Evolutionary conservation across 1,140 invertebrate genomes (phyloP), one percentile per base, ranked within the genome.

Genomic region (Temnothorax nylanderi): DNA sequence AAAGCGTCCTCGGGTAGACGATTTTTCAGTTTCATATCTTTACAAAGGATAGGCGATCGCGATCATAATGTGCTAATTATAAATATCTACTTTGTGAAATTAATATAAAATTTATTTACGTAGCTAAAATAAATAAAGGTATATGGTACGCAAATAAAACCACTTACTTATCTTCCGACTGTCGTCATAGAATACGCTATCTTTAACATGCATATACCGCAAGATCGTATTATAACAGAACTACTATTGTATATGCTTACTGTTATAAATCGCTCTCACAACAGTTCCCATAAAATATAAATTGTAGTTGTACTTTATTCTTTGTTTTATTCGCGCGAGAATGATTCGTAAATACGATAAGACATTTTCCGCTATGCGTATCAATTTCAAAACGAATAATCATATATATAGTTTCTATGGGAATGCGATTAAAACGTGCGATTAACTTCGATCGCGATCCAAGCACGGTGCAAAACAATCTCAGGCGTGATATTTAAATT

Each of bases 401-500:
- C 7, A n/a, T n/a, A 26, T 26, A n/a, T n/a, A 26, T 26, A 13
- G 13, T 11, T 74, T 71, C 13, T 62, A 18, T 32, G 21, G 4
- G 21, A 37, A 34, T 16, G 11, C 32, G 8, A 74, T 84, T 67
- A 26, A 74, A 74, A 21, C 54, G 2, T 21, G 16, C 32, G 32
- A 82, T 81, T 69, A 69, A 34, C 11, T 26, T 71, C 11, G 65
- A 47, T 7, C 34, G 32, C 34, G 62, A 49, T 75, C 13, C n/a
- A 62, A 32, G 6, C 10, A n/a, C 7, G 16, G n/a, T 75, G 60
- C 32, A n/a, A 78, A 32, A 78, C 60, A 44, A 65, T 65, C n/a
- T 21, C 58, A 54, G 41, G 71, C 51, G 16, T 16, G 49, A 32
- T n/a, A 71, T 89, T 89, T 89, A 81, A 81, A 89, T 81, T 47